A percentile compares a stretch with the other conserved stretches of the same genome.
phyloP scores from a whole-genome alignment of 2,888 invertebrate species.

The Carabus problematicus region DNA sequence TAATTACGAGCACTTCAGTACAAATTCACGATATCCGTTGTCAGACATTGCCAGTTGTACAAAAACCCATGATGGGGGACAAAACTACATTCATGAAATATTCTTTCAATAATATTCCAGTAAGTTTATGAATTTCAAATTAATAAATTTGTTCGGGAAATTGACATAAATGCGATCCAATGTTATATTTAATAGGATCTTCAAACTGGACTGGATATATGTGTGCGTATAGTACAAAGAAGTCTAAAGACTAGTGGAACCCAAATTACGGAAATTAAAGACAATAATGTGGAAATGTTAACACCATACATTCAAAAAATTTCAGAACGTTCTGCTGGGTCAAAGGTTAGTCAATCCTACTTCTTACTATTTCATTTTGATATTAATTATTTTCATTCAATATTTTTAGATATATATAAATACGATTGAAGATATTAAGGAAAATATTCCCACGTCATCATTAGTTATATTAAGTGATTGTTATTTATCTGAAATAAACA shows the following conservation, averaged over 20 bases:
- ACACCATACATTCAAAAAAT: not conserved
- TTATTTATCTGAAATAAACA: not conserved
- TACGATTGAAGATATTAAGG: not conserved
- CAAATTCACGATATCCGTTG: not conserved
- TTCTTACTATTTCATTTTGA: not conserved
- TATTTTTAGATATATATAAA: conserved; percentile 2
- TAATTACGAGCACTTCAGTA: not conserved
- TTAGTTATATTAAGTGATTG: not conserved
- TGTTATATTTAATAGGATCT: not conserved
- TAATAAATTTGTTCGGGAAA: not conserved
- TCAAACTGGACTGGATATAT: conserved; percentile 2
- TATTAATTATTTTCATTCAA: not conserved
- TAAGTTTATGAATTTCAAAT: not conserved
- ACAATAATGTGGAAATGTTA: not conserved
- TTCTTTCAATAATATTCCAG: not conserved
- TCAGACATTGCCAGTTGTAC: not conserved
- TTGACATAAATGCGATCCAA: not conserved
- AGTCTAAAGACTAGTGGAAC: not conserved
- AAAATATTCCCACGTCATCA: conserved; percentile 6
- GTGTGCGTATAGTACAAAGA: not conserved
- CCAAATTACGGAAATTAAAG: conserved; percentile 5
- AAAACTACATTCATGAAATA: not conserved
- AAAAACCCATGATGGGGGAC: not conserved
- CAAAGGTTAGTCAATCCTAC: not conserved
- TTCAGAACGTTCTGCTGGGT: not conserved